Percentiles rank a stretch among this genome's conserved stretches.
Evolutionary conservation across 2,888 invertebrate genomes (phyloP).

Genomic region (Lithodes maja): DNA sequence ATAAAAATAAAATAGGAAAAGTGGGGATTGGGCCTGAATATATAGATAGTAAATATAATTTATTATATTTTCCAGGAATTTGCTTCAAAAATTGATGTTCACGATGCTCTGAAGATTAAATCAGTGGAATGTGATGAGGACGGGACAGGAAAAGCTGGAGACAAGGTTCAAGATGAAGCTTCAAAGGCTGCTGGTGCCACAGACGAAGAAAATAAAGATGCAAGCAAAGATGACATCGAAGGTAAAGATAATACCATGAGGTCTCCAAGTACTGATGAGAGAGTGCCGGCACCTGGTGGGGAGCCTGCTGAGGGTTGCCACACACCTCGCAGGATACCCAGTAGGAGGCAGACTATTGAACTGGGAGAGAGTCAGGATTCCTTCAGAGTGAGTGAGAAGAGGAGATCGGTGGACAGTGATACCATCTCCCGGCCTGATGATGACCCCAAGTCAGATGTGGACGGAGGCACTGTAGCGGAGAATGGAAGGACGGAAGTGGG

Average conservation of each 20-base stretch:
- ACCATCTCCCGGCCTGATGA: slow-evolving; percentile 30
- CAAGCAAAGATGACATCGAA: slow-evolving; percentile 1
- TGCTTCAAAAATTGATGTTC: slow-evolving; percentile 51
- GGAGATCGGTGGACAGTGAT: slow-evolving; percentile 53
- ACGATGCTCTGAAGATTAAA: slow-evolving; percentile 40
- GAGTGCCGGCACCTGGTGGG: not conserved
- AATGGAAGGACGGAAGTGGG: too few species aligned
- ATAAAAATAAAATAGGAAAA: too few species aligned
- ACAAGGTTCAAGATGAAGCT: not conserved
- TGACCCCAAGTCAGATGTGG: not conserved
- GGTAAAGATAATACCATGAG: not conserved
- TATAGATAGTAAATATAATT: too few species aligned
- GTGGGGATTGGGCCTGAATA: too few species aligned
- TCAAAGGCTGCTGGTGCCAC: not conserved
- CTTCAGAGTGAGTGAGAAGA: slow-evolving; percentile 60
- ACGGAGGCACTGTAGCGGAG: too few species aligned
- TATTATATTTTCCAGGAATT: slow-evolving; percentile 41
- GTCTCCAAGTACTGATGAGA: slow-evolving; percentile 24
- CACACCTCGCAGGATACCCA: slow-evolving; percentile 34
- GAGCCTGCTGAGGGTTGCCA: slow-evolving; percentile 16
- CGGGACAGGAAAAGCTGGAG: not conserved
- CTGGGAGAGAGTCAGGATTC: slow-evolving; percentile 67
- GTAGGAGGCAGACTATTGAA: slow-evolving; percentile 65
- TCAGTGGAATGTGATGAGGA: slow-evolving; percentile 17
- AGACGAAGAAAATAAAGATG: not conserved